Percentiles rank a stretch among this genome's conserved stretches.
Conservation (phyloP, 2,888 invertebrate species). For the Synergus laeviventris region DNA sequence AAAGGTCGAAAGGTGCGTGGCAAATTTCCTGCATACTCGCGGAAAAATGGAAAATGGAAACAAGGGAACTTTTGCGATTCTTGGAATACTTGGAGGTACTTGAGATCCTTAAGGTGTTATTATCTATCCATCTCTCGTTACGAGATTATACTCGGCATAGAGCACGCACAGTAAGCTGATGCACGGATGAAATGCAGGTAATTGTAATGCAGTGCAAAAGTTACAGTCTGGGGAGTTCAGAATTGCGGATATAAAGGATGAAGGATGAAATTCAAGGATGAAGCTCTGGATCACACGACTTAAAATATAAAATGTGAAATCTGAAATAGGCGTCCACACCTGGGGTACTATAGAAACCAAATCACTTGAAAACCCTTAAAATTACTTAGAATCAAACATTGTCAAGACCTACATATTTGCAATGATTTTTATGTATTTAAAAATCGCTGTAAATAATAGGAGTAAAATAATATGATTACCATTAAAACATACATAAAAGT, state of each 20-base stretch:
- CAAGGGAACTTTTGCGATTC: slow-evolving; percentile 15
- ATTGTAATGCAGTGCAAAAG: slow-evolving; percentile 22
- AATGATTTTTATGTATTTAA: too few relatives aligned
- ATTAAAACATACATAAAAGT: too few relatives aligned
- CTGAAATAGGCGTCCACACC: too few relatives aligned
- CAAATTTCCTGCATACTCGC: background rate
- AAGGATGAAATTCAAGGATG: background rate
- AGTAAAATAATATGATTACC: too few relatives aligned
- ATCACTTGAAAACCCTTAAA: too few relatives aligned
- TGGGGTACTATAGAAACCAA: too few relatives aligned
- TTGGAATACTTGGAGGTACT: background rate
- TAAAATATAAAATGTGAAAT: background rate
- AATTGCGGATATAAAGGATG: background rate
- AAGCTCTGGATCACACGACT: background rate
- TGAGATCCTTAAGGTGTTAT: slow-evolving; percentile 30
- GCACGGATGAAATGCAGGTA: slow-evolving; percentile 16
- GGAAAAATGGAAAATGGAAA: slow-evolving; percentile 16
- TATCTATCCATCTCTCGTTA: slow-evolving; percentile 27
- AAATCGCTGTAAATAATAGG: too few relatives aligned
- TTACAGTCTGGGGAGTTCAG: background rate
- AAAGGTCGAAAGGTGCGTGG: slow-evolving; percentile 12
- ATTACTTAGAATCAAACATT: too few relatives aligned
- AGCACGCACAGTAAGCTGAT: slow-evolving; percentile 21
- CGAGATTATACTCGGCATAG: slow-evolving; percentile 16
- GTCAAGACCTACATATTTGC: too few relatives aligned